Evolutionary conservation across 2,113 vertebrate species (phyloP).

Genomic region (Thamnaconus septentrionalis): DNA sequence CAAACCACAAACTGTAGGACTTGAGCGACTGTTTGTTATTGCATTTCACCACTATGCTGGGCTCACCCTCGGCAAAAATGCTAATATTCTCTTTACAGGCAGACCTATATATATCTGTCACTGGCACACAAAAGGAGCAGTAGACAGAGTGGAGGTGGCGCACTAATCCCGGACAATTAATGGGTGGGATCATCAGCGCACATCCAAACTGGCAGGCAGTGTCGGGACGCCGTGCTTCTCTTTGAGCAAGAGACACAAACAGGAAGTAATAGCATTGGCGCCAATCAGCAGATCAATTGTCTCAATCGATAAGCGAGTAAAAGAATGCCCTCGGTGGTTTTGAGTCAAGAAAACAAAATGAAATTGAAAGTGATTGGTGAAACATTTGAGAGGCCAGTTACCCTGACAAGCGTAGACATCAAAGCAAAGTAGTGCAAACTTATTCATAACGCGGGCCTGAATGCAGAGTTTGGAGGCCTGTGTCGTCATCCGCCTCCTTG

Average conservation of each 20-base stretch:
- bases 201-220: conserved; percentile 7
- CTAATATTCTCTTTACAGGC: conserved; percentile 20
- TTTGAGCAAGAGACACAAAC: neutral
- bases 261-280: neutral
- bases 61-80: neutral
- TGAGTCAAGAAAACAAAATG: neutral
- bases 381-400: neutral
- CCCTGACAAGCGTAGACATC: neutral
- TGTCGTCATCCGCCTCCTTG: neutral
- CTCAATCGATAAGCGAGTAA: neutral
- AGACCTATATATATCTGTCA: conserved; percentile 29
- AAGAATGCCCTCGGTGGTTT: neutral
- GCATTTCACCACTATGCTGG: neutral
- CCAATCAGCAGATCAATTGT: conserved; percentile 9
- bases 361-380: conserved; percentile 4
- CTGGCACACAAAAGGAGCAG: conserved; percentile 5
- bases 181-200: conserved; percentile 15
- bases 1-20: too few species aligned
- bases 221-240: neutral
- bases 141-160: conserved; percentile 13
- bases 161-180: conserved; percentile 35
- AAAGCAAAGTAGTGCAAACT: neutral
- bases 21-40: neutral
- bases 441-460: neutral
- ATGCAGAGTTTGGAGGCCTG: neutral